phyloP scores from a whole-genome alignment of 2,797 vertebrate genomes.

The Alectoris magna region DNA sequence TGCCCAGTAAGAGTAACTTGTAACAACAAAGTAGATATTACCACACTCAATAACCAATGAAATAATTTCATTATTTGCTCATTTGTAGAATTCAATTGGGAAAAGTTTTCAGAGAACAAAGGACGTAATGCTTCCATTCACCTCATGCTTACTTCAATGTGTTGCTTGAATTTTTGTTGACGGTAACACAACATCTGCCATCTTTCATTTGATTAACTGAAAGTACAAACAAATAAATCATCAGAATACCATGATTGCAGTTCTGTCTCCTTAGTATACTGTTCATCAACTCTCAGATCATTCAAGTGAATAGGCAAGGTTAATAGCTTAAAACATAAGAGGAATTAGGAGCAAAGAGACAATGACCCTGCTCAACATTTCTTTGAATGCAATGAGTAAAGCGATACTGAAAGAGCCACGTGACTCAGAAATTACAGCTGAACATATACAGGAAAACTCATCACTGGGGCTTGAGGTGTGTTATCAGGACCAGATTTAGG shows the following conservation, averaged over 20 bases:
- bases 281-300: neutral
- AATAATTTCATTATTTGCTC: slow-evolving; percentile 43
- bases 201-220: neutral
- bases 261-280: neutral
- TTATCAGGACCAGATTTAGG: neutral
- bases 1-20: slow-evolving; percentile 46
- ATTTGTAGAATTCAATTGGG: slow-evolving; percentile 26
- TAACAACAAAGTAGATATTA: slow-evolving; percentile 43
- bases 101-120: slow-evolving; percentile 1
- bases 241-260: neutral
- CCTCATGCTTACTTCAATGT: slow-evolving; percentile 9
- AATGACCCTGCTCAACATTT: neutral
- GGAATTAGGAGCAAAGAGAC: neutral
- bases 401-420: accelerated
- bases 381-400: neutral
- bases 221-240: neutral
- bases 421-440: neutral
- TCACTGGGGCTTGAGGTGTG: neutral
- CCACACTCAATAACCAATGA: neutral
- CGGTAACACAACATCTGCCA: neutral
- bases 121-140: neutral
- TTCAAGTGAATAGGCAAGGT: neutral
- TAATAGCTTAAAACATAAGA: neutral
- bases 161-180: neutral
- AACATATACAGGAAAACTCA: neutral